Conservation (phyloP, 2,888 invertebrate species). For the Crepidodera aurea region DNA sequence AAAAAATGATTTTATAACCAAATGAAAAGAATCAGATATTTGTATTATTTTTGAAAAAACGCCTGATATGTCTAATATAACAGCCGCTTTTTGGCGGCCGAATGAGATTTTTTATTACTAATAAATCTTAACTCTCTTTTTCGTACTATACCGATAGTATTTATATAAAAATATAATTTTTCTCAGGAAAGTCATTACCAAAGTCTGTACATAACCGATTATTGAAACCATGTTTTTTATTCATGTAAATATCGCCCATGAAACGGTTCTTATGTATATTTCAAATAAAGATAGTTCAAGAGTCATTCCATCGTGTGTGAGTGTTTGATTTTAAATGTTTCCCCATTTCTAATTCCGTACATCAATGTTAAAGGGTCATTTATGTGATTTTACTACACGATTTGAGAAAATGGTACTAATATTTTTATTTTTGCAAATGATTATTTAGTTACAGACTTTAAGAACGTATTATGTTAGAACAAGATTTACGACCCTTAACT, state of each 20-base stretch:
- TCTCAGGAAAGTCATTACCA: constrained; percentile 52
- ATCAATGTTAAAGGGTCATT: no score
- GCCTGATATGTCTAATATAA: constrained; percentile 5
- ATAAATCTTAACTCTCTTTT: constrained; percentile 32
- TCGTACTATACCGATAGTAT: constrained; percentile 30
- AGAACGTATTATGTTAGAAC: no score
- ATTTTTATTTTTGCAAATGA: no score
- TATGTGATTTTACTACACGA: no score
- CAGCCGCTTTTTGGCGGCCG: constrained; percentile 19
- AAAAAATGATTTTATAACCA: no score
- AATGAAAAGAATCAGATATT: no score
- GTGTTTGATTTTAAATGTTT: no score
- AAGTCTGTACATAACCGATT: constrained; percentile 51
- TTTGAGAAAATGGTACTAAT: no score
- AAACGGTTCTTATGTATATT: constrained; percentile 42
- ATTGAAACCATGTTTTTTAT: constrained; percentile 47
- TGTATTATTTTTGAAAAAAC: no score
- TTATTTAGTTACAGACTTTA: no score
- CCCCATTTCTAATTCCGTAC: no score
- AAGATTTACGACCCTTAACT: no score
- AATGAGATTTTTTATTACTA: constrained; percentile 29
- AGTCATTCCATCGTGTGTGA: neutral
- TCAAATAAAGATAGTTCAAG: constrained; percentile 37
- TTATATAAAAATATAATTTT: constrained; percentile 46
- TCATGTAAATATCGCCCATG: constrained; percentile 51